Conservation (phyloP, 2,888 invertebrate species). For the Lepidocyrtoides sp. region DNA sequence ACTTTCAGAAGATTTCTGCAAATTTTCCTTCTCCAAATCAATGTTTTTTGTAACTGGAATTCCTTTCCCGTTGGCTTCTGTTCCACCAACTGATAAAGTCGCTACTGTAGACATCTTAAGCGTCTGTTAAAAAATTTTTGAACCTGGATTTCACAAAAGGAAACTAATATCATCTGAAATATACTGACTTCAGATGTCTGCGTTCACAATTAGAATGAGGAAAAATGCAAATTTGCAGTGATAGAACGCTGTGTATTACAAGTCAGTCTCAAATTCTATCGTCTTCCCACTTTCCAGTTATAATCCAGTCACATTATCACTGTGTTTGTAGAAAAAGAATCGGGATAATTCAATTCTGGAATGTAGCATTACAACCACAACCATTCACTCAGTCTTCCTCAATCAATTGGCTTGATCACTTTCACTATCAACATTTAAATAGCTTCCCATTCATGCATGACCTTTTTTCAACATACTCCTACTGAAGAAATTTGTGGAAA, state of each 20-base stretch:
- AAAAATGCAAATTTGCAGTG: too few relatives aligned
- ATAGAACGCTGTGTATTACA: too few relatives aligned
- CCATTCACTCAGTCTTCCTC: neutral
- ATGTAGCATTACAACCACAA: neutral
- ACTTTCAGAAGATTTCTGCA: constrained; percentile 43
- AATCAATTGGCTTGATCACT: neutral
- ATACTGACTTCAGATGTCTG: too few relatives aligned
- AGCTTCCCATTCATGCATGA: too few relatives aligned
- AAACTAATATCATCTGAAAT: neutral
- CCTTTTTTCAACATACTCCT: too few relatives aligned
- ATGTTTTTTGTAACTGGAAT: neutral
- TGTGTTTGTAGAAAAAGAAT: too few relatives aligned
- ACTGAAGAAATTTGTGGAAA: too few relatives aligned
- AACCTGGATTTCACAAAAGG: neutral
- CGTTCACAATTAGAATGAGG: too few relatives aligned
- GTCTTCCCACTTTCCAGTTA: too few relatives aligned
- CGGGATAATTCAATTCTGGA: too few relatives aligned
- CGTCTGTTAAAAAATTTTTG: neutral
- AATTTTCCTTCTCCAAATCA: constrained; percentile 52
- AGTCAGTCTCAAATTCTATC: too few relatives aligned
- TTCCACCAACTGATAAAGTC: constrained; percentile 62
- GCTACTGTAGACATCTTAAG: constrained; percentile 63
- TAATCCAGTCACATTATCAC: too few relatives aligned
- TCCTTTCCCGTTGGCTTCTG: constrained; percentile 62
- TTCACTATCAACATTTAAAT: neutral